A percentile compares a stretch with the other conserved stretches of the same genome.
Evolutionary conservation across 2,888 invertebrate species (phyloP).

Genomic region (Ptychoptera albimana): DNA sequence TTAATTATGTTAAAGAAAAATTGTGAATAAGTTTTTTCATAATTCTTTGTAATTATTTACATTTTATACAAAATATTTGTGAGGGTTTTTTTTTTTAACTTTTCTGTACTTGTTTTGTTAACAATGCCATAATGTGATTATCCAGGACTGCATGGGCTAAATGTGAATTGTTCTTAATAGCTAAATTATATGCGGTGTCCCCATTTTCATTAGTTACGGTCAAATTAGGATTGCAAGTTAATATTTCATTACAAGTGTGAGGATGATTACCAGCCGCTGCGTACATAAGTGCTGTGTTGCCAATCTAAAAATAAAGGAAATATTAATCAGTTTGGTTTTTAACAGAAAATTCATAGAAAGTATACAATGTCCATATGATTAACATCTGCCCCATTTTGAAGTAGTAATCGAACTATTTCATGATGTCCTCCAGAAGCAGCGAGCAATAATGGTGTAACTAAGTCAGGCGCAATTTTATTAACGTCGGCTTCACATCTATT

Average conservation of each 20-base stretch:
- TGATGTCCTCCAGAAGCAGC: conserved; percentile 80
- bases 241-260: conserved; percentile 70
- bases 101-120: conserved; percentile 13
- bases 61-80: too few relatives aligned
- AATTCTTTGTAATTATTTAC: too few relatives aligned
- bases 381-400: conserved; percentile 61
- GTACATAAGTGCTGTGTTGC: conserved; percentile 83
- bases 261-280: conserved; percentile 82
- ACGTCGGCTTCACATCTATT: conserved; percentile 57
- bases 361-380: conserved; percentile 62
- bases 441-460: conserved; percentile 63
- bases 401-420: conserved; percentile 66
- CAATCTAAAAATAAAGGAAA: conserved; percentile 39
- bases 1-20: too few relatives aligned
- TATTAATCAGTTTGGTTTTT: conserved; percentile 3
- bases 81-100: background rate
- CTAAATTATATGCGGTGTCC: conserved; percentile 71
- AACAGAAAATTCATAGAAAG: conserved; percentile 1
- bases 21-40: too few relatives aligned
- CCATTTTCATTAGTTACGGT: conserved; percentile 65
- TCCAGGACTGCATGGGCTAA: conserved; percentile 63
- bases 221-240: conserved; percentile 65
- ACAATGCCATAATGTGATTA: conserved; percentile 33
- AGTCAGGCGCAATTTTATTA: conserved; percentile 57
- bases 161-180: conserved; percentile 45